Evolutionary conservation across 1,140 invertebrate species (phyloP).

Genomic region (Aleiodes sp.): DNA sequence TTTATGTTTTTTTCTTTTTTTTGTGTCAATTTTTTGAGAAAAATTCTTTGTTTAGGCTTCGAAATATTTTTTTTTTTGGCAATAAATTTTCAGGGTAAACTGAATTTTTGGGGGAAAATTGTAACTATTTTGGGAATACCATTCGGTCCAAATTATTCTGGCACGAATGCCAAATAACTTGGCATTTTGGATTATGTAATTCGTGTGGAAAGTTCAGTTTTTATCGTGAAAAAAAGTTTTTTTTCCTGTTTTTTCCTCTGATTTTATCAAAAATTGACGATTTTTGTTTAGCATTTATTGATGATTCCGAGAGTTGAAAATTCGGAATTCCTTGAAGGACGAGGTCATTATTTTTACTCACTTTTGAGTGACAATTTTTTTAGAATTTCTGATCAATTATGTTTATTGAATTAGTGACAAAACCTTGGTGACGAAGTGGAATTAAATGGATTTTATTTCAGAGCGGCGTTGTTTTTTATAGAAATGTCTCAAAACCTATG

Average conservation of each 20-base stretch:
- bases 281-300: not conserved
- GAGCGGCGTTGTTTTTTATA: too few relatives aligned
- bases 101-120: not conserved
- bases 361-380: too few relatives aligned
- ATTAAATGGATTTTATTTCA: too few relatives aligned
- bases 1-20: not conserved
- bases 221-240: not conserved
- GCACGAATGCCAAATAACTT: not conserved
- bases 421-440: too few relatives aligned
- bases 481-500: too few relatives aligned
- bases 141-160: constrained; percentile 1
- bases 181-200: not conserved
- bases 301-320: too few relatives aligned
- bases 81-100: not conserved
- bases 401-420: too few relatives aligned
- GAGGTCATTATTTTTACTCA: too few relatives aligned
- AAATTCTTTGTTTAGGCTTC: not conserved
- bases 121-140: constrained; percentile 1
- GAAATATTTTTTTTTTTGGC: not conserved
- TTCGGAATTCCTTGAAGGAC: too few relatives aligned
- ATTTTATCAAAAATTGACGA: not conserved
- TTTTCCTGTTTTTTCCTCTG: too few relatives aligned
- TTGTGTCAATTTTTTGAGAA: not conserved
- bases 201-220: not conserved
- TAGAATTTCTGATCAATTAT: too few relatives aligned